phyloP scores from a whole-genome alignment of 2,797 vertebrate genomes.

The Falco rusticolus region DNA sequence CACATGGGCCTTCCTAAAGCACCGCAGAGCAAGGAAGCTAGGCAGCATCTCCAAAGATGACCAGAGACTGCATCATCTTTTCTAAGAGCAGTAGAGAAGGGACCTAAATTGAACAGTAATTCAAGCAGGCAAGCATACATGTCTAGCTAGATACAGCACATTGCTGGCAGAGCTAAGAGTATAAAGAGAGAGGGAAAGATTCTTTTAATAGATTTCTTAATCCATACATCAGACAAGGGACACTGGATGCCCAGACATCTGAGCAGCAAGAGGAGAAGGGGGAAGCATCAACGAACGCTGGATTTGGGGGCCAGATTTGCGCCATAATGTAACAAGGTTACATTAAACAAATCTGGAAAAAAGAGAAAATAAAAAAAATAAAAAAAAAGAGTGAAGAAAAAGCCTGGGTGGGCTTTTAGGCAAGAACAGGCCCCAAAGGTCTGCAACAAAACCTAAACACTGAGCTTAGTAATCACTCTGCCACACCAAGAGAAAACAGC shows the following conservation, averaged over 20 bases:
- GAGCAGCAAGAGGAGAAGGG: not conserved
- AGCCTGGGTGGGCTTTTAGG: not conserved
- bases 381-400: not conserved
- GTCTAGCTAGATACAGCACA: not conserved
- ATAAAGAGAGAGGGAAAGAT: not conserved
- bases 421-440: not conserved
- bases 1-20: rapidly evolving
- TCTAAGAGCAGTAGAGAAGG: not conserved
- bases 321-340: not conserved
- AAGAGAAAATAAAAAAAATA: not conserved
- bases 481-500: not conserved
- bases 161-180: not conserved
- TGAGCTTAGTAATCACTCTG: not conserved
- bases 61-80: not conserved
- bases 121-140: not conserved
- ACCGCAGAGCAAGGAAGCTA: not conserved
- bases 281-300: not conserved
- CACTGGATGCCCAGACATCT: not conserved
- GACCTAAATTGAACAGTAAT: not conserved
- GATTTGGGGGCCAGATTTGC: not conserved
- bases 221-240: not conserved
- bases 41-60: not conserved
- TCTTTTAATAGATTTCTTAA: not conserved
- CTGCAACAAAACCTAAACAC: not conserved
- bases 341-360: not conserved